phyloP scores from a whole-genome alignment of 2,113 vertebrate species.

The Oreocharis arfaki region DNA sequence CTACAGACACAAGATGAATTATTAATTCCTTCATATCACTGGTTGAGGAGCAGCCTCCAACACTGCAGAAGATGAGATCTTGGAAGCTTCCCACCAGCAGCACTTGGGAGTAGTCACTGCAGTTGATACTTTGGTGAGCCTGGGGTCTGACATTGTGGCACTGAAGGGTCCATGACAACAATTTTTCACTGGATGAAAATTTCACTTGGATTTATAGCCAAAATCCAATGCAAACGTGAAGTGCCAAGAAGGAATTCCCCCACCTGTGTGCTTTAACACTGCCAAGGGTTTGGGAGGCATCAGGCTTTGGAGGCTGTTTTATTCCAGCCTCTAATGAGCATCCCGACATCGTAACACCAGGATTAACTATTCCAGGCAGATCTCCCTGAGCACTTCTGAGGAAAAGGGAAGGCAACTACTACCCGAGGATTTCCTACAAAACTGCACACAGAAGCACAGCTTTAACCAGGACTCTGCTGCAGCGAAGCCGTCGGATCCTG shows the following conservation, averaged over 20 bases:
- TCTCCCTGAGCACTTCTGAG: background rate
- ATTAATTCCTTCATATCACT: slow-evolving; percentile 50
- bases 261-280: background rate
- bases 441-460: background rate
- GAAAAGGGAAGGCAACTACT: background rate
- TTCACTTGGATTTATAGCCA: background rate
- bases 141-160: background rate
- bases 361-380: accelerated
- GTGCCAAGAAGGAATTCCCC: background rate
- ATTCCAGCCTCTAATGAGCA: background rate
- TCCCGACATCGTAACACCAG: accelerated
- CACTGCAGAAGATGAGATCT: slow-evolving; percentile 19
- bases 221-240: background rate
- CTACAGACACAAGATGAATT: slow-evolving; percentile 57
- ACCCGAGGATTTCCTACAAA: too few species aligned
- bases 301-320: background rate
- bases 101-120: background rate
- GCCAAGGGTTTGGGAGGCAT: accelerated
- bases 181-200: background rate
- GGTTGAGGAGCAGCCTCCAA: slow-evolving; percentile 43
- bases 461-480: background rate
- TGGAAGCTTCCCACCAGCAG: slow-evolving; percentile 3
- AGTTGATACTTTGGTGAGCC: background rate
- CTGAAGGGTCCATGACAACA: background rate
- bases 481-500: background rate